Base-by-base conservation (phyloP, 2,888 invertebrate species). In the Erpobdella octoculata region DNA sequence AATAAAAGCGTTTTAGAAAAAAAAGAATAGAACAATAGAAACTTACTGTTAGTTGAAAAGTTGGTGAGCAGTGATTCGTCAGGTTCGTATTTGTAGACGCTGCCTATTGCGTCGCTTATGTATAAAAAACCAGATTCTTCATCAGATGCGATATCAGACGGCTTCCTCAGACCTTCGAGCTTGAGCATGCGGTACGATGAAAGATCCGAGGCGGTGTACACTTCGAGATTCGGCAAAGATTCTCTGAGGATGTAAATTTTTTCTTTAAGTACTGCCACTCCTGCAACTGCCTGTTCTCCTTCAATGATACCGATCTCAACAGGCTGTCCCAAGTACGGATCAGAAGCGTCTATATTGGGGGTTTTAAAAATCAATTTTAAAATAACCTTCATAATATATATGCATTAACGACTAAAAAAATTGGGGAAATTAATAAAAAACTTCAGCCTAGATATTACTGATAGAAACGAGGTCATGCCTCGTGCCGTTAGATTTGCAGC, bases 221-320 rank as follows among this genome's bases (percentile, higher is more conserved):
- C 46, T 35, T 72, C 72, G 6, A 72, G 46, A 25, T 69, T 69
- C 8, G 72, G 72, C 61, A 67, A 35, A 1, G 69, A 37, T n/a
- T 72, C 72, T 2, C 72, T 36, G 15, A 72, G 37, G 62, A 72
- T 72, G 48, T 72, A 72, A 21, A 72, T 71, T 31, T 70, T 61
- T 9, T 35, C 37, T 18, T 64, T 21, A 4, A 70, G 64, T 6
- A 53, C 38, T 21, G 72, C 70, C 21, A 72, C 46, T 15, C 72
- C 72, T 9, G 70, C 70, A 1, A 72, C 70, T 25, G 38, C 70
- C 36, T 48, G 70, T 18, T 35, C 69, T 41, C 72, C 72, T 21
- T 71, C 70, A 38, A 72, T 72, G 37, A 70, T 2, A 31, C 69
- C 68, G 33, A 72, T 25, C 37, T 41, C 46, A 21, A 33, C 15